Evolutionary conservation across 2,113 vertebrate species (phyloP).

Genomic region (Leptodactylus fuscus): DNA sequence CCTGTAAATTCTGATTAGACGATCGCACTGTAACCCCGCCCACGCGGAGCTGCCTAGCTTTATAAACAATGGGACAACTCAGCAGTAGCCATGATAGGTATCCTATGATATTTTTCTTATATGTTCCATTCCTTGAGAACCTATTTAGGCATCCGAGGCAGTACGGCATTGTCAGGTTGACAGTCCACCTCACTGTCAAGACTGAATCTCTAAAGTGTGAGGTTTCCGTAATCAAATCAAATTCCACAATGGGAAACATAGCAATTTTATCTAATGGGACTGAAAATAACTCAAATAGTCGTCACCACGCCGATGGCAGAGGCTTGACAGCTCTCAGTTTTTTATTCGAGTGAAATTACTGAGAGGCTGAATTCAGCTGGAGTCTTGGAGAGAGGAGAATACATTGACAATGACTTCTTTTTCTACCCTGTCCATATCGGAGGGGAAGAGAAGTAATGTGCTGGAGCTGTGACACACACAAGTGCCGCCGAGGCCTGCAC

Average conservation of each 20-base stretch:
- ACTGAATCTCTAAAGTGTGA: background rate
- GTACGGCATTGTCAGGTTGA: background rate
- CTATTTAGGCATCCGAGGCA: background rate
- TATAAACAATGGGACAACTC: background rate
- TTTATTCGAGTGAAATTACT: constrained; percentile 34
- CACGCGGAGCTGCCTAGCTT: background rate
- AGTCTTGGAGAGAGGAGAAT: constrained; percentile 1
- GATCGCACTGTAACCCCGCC: background rate
- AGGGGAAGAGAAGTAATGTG: constrained; percentile 1
- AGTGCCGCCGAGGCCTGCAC: background rate
- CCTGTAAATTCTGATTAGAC: no score
- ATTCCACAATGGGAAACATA: constrained; percentile 22
- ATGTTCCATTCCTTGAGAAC: background rate
- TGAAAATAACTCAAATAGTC: background rate
- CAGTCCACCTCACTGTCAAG: background rate
- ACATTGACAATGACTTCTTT: background rate
- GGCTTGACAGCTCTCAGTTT: constrained; percentile 30
- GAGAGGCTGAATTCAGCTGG: constrained; percentile 10
- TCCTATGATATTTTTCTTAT: background rate
- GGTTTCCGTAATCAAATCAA: constrained; percentile 39
- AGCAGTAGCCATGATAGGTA: no score
- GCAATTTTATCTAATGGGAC: constrained; percentile 39
- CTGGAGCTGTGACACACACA: background rate
- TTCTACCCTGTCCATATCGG: background rate
- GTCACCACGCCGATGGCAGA: background rate